Evolutionary conservation across 2,797 vertebrate species (phyloP).

Genomic region (Gallinago nigripennis): DNA sequence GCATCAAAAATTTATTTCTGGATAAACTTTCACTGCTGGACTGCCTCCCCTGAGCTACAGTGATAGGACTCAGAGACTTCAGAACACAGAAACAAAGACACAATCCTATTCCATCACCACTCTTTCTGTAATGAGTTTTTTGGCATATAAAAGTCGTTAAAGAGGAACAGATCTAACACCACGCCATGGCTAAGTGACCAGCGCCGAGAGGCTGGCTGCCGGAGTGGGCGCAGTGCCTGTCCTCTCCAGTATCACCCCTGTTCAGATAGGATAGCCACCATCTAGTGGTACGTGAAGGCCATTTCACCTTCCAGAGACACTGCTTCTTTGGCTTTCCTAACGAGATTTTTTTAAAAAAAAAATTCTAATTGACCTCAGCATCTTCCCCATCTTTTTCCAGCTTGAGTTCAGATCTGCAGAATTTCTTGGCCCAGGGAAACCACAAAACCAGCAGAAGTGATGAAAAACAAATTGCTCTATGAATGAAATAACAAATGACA

Average conservation of each 20-base stretch:
- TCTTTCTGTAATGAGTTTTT: not conserved
- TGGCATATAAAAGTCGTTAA: fast-evolving
- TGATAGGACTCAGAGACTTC: not conserved
- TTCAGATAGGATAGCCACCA: conserved; percentile 32
- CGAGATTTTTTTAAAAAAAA: not conserved
- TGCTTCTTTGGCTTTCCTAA: not conserved
- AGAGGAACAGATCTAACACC: not conserved
- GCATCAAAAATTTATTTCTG: not conserved
- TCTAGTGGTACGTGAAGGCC: conserved; percentile 18
- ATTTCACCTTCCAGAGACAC: not conserved
- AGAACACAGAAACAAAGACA: not conserved
- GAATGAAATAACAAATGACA: not conserved
- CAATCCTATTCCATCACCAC: not conserved
- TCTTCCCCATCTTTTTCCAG: not conserved
- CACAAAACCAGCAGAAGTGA: not conserved
- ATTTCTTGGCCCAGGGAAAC: not conserved
- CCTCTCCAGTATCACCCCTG: not conserved
- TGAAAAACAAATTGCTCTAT: not conserved
- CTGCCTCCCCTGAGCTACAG: not conserved
- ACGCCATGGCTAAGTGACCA: not conserved
- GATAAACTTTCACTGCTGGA: not conserved
- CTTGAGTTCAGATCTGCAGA: not conserved
- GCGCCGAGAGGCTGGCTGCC: fast-evolving
- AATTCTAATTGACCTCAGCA: not conserved
- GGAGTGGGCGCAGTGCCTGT: not conserved